Evolutionary conservation across 2,797 vertebrate genomes (phyloP), one percentile per base, ranked within the genome.

Genomic region (Morelia viridis): DNA sequence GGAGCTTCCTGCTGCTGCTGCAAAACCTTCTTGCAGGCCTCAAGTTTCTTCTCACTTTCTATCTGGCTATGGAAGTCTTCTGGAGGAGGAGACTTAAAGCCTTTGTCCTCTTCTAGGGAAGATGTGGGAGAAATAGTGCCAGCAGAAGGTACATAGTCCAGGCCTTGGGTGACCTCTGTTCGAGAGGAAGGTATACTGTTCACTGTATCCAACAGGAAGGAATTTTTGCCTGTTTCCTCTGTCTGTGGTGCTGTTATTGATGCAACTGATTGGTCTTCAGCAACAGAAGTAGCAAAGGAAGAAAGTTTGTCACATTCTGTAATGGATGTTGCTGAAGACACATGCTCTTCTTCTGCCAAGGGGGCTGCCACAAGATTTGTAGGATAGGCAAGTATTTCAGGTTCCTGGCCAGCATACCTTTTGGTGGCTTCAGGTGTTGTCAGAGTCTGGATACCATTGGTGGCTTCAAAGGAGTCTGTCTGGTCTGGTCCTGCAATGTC

Each of bases 221-320:
- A 99, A 95, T 97, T 99, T 97, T 98, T 99, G 88, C 98, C 99
- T 10, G 97, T 98, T 65, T 99, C 99, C 96, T 99, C 99, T 0
- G 98, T 99, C 95, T 98, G 99, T 71, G 98, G 98, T 6, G 99
- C 99, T 7, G 99, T 99, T 89, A 99, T 98, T 0, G 99, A 99
- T n/a, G 99, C 97, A 91, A 99, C 98, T 0, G 99, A 99, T 57
- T 99, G 99, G 96, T 99, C 99, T 95, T 99, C 99, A 56, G 99
- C 98, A 68, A 99, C 98, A 24, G 99, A 99, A 0, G 99, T 99
- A 87, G 99, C 98, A 91, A 99, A 99, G 19, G 99, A 99, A 2
- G 99, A 99, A 90, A 99, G 98, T 92, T 99, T 99, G 96, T 99
- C 99, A 87, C 99, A 99, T 89, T 99, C 99, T 5, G 99, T 99